Evolutionary conservation across 2,888 invertebrate genomes (phyloP), one percentile per base, ranked within the genome.

Genomic region (Synergus laeviventris): DNA sequence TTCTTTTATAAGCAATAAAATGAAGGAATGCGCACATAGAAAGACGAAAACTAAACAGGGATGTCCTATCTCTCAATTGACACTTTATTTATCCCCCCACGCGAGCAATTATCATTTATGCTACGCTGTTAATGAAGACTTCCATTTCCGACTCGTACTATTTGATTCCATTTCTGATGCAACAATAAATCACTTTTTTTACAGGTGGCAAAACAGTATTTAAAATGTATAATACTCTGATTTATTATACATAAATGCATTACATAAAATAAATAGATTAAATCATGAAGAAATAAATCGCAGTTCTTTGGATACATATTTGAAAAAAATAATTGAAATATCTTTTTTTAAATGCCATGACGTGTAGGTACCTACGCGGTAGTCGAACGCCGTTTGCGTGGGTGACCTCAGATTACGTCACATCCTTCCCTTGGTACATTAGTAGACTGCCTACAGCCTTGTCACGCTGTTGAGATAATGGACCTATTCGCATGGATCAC

Each of bases 321-420:
- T n/a, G 2, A 49, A 16, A 49, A 16, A 49, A 49, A 49, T 31
- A 31, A 31, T 31, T 31, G 31, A 56, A 21, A 5, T 11, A 16
- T 12, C n/a, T 56, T 18, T 21, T 56, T 56, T 56, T 3, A 11
- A 56, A 56, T 56, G 56, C 11, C 9, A 62, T 36, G 61, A 61
- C 9, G 38, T 21, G 18, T 9, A 18, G 21, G 24, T 42, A n/a
- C n/a, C n/a, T n/a, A 66, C 24, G 21, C 66, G 66, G 21, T 66
- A 66, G 66, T 42, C 66, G 24, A 45, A 66, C 45, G 14, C 66
- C 78, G 79, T 83, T 84, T 83, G 87, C 89, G 89, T 89, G 86
- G 89, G 89, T 89, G 89, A 89, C 89, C 89, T 89, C 89, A 79
- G 86, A 85, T 89, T 89, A 87, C 89, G 89, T 89, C 88, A 90